phyloP scores from a whole-genome alignment of 2,113 vertebrate genomes.

The Limanda limanda region DNA sequence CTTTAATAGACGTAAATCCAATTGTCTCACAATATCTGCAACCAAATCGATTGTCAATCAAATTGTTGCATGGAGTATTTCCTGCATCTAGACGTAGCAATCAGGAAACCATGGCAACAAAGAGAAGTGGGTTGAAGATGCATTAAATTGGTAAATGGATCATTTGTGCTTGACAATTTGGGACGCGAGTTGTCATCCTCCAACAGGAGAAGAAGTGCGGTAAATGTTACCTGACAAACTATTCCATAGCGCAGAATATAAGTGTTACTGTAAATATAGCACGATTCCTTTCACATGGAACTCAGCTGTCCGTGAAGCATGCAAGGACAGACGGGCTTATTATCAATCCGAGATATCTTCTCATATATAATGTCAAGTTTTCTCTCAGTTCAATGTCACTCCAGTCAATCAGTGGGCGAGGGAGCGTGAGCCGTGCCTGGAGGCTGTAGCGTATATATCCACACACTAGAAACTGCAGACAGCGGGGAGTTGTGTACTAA shows the following conservation, averaged over 20 bases:
- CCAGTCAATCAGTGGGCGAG: slow-evolving; percentile 38
- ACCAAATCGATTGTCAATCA: not conserved
- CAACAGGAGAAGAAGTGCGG: not conserved
- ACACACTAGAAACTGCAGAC: not conserved
- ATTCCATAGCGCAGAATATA: not conserved
- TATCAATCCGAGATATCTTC: slow-evolving; percentile 52
- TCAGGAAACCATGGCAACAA: slow-evolving; percentile 30
- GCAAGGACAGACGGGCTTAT: slow-evolving; percentile 28
- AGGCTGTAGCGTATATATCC: slow-evolving; percentile 7
- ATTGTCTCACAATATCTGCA: not conserved
- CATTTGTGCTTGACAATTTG: not conserved
- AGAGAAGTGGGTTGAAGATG: not conserved
- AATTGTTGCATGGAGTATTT: slow-evolving; percentile 1
- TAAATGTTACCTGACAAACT: not conserved
- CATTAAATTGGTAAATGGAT: not conserved
- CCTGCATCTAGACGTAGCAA: not conserved
- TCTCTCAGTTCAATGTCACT: slow-evolving; percentile 42
- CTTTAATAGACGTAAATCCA: not conserved
- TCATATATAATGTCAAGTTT: slow-evolving; percentile 53
- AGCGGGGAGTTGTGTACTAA: not conserved
- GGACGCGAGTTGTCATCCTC: not conserved
- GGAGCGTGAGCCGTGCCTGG: slow-evolving; percentile 32
- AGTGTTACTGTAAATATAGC: not conserved
- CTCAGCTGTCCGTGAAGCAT: not conserved
- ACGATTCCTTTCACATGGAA: not conserved